A percentile compares a stretch with the other conserved stretches of the same genome.
phyloP scores from a whole-genome alignment of 2,888 invertebrate genomes.

The Crossocerus cetratus region DNA sequence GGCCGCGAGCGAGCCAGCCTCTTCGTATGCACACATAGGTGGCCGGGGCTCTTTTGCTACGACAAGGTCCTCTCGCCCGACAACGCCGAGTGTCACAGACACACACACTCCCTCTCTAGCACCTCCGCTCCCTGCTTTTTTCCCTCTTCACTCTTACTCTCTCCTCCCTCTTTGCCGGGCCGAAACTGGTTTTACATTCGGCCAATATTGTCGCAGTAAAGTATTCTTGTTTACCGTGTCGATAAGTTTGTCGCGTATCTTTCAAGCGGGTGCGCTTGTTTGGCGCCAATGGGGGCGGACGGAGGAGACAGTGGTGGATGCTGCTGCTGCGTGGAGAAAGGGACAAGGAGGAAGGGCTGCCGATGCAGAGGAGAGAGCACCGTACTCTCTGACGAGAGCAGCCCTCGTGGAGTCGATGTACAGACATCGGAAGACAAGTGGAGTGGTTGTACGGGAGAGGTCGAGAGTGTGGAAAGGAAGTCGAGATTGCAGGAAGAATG shows the following conservation, averaged over 20 bases:
- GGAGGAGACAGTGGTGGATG: slow-evolving; percentile 2
- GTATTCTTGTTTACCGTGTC: slow-evolving; percentile 59
- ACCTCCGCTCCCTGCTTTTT: slow-evolving; percentile 17
- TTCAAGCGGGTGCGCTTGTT: slow-evolving; percentile 61
- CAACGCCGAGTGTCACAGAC: slow-evolving; percentile 30
- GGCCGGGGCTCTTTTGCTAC: slow-evolving; percentile 45
- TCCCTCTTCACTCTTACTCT: slow-evolving; percentile 42
- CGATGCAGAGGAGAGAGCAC: no score
- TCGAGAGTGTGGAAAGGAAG: no score
- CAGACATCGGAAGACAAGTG: no score
- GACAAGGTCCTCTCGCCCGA: slow-evolving; percentile 36
- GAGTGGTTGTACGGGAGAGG: no score
- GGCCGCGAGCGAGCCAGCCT: slow-evolving; percentile 19
- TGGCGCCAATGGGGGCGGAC: slow-evolving; percentile 62
- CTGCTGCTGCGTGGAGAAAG: not conserved
- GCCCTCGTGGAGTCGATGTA: no score
- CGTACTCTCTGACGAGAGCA: no score
- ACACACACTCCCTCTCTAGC: slow-evolving; percentile 33
- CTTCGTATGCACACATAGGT: slow-evolving; percentile 35
- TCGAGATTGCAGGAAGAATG: no score
- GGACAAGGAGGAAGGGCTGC: no score
- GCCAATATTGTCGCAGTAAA: slow-evolving; percentile 60
- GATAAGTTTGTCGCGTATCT: slow-evolving; percentile 60
- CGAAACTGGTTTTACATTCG: slow-evolving; percentile 63
- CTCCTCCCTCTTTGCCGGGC: not conserved